phyloP scores from a whole-genome alignment of 2,113 vertebrate genomes.

The Pica pica region DNA sequence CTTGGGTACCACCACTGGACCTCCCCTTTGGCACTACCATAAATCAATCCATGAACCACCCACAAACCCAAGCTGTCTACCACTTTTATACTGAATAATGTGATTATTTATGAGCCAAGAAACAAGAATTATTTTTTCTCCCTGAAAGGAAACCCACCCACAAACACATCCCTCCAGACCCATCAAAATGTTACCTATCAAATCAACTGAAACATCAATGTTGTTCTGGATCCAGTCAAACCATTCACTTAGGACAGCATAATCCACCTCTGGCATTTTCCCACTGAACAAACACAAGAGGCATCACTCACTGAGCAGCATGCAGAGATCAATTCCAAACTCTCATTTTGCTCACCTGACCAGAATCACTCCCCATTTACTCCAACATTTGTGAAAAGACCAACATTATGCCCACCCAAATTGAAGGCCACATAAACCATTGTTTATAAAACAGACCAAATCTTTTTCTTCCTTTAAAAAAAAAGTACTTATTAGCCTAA shows the following conservation, averaged over 20 bases:
- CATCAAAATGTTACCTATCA: constrained; percentile 81
- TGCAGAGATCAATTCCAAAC: background rate
- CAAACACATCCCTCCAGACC: background rate
- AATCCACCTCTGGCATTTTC: constrained; percentile 93
- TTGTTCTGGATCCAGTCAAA: constrained; percentile 90
- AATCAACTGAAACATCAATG: constrained; percentile 79
- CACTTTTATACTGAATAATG: background rate
- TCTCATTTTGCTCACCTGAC: background rate
- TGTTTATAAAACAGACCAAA: background rate
- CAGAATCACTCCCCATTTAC: background rate
- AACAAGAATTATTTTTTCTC: background rate
- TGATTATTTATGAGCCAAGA: background rate
- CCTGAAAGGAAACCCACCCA: background rate
- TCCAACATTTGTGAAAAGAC: background rate
- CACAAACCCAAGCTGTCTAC: background rate
- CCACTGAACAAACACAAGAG: constrained; percentile 71
- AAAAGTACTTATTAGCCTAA: background rate
- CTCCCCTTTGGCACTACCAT: background rate
- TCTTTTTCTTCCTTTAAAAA: rapidly evolving
- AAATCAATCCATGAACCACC: background rate
- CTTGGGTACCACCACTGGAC: background rate
- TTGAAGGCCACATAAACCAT: background rate
- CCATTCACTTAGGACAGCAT: constrained; percentile 86
- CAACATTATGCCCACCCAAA: background rate
- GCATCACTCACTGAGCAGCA: background rate